Conservation (phyloP, 2,113 vertebrate species). For the Heterotilapia buettikoferi region DNA sequence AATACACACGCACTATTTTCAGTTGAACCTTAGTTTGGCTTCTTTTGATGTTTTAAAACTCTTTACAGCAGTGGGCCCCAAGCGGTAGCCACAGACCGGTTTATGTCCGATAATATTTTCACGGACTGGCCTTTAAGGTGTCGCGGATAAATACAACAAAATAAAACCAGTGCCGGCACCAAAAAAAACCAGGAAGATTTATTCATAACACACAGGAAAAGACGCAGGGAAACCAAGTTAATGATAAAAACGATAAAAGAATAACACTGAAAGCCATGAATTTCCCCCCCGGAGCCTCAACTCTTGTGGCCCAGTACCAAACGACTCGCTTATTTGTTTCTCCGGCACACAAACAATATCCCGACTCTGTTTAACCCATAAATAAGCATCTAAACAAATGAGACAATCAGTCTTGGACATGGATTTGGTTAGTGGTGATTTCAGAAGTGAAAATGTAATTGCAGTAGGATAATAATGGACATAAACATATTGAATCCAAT, state of each 20-base stretch:
- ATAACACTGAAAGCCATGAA: not conserved
- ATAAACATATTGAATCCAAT: no score
- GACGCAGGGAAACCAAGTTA: not conserved
- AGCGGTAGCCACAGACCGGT: not conserved
- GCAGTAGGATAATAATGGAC: not conserved
- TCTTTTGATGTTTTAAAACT: not conserved
- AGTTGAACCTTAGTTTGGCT: not conserved
- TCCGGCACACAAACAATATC: not conserved
- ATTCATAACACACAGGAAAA: not conserved
- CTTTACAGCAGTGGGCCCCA: not conserved
- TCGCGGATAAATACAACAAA: not conserved
- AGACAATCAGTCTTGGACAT: not conserved
- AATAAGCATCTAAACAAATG: not conserved
- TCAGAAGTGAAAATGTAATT: not conserved
- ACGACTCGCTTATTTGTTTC: not conserved
- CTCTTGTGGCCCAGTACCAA: not conserved
- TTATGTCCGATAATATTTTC: not conserved
- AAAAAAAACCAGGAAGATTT: not conserved
- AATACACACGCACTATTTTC: not conserved
- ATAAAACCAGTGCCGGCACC: not conserved
- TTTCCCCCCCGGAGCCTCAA: not conserved
- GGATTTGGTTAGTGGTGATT: not conserved
- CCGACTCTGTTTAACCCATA: not conserved
- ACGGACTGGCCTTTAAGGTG: fast-evolving
- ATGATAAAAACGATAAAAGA: not conserved